phyloP scores from a whole-genome alignment of 1,140 invertebrate species.

The Drosophila pachea region DNA sequence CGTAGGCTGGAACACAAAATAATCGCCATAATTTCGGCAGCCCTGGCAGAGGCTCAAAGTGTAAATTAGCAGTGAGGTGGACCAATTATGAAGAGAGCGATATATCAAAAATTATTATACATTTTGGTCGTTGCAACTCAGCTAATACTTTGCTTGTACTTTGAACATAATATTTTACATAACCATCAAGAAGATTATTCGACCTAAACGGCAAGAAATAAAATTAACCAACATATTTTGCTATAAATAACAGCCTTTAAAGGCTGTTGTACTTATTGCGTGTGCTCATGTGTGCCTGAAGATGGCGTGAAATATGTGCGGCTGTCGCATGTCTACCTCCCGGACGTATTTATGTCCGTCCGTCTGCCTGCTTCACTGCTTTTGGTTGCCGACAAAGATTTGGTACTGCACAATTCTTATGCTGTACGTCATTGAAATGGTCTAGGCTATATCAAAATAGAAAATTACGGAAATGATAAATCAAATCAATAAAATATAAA shows the following conservation, averaged over 20 bases:
- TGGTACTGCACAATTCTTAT: conserved; percentile 66
- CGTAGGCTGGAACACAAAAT: too few relatives aligned
- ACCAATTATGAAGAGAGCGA: too few relatives aligned
- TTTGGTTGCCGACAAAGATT: conserved; percentile 40
- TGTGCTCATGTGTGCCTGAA: conserved; percentile 16
- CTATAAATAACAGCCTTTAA: conserved; percentile 59
- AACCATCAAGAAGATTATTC: too few relatives aligned
- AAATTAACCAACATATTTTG: conserved; percentile 22
- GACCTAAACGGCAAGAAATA: not conserved
- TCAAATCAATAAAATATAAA: conserved; percentile 12
- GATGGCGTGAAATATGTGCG: conserved; percentile 48
- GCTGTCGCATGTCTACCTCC: not conserved
- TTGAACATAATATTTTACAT: too few relatives aligned
- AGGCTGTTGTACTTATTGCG: conserved; percentile 14
- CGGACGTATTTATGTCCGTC: not conserved
- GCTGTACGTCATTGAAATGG: conserved; percentile 63
- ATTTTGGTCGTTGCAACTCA: too few relatives aligned
- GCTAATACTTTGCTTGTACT: too few relatives aligned
- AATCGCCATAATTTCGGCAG: too few relatives aligned
- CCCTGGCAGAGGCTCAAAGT: too few relatives aligned
- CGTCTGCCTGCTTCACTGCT: not conserved
- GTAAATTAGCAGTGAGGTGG: too few relatives aligned
- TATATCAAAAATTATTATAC: too few relatives aligned
- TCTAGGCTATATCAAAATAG: not conserved
- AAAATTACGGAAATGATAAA: conserved; percentile 16